Base-by-base conservation (phyloP, 1,140 invertebrate genomes). In the Dysdera silvatica region DNA sequence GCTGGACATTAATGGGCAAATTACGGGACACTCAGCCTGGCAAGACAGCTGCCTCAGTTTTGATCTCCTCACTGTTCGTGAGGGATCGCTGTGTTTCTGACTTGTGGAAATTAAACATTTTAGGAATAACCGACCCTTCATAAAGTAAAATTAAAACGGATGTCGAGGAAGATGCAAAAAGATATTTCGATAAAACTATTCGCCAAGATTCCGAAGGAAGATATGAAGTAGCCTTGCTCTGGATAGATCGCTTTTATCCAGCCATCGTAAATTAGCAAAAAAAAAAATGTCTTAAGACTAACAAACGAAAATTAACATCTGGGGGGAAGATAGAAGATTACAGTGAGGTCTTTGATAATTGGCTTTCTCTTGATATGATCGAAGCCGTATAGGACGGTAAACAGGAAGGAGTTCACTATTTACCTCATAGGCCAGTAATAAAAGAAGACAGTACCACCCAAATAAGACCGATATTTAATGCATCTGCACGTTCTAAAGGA, bases 171-270 rank as follows among this genome's bases (percentile, higher is more conserved):
- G 48, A 61, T 18, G 43, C 24, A 18, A 12, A 29, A 26, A 61
- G 43, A 29, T 31, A 52, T 32, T 61, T 52, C 53, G 24, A 52
- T 20, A 29, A 52, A 16, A 52, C 47, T 20, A 8, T 61, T 41
- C 2, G 28, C 10, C n/a, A 52, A 20, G 43, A 61, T 52, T n/a
- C 24, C 4, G 24, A 52, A 16, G 23, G 58, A 2, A 40, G 33
- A 23, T 43, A 61, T 32, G 58, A 61, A 52, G n/a, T 49, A 10
- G 48, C 58, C 8, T 53, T 61, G n/a, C 48, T 23, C 2, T 31
- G 12, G 47, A 61, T 52, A 61, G 20, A 6, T 41, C 33, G 12
- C 10, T 18, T 2, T 52, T 52, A 41, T 26, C 48, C 6, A 18
- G 24, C 16, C 51, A 61, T 23, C 51, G 23, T 41, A 31, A 20